Percentiles rank a stretch among this genome's conserved stretches.
Conservation (phyloP, 2,113 vertebrate species). For the Potamarius usumacintae region DNA sequence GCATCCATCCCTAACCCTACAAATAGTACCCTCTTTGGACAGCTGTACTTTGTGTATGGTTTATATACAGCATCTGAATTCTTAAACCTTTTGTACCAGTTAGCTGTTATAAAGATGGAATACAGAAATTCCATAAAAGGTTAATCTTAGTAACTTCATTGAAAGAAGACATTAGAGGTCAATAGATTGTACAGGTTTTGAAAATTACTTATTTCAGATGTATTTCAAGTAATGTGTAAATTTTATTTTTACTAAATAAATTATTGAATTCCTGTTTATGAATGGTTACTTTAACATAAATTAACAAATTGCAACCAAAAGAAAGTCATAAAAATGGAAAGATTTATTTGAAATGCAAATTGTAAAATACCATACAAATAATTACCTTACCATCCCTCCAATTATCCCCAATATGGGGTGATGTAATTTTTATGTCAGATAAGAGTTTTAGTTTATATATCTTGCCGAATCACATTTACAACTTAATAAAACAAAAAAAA, state of each 20-base stretch:
- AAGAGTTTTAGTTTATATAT: constrained; percentile 63
- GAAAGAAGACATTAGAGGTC: background rate
- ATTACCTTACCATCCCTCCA: constrained; percentile 57
- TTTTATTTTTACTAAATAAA: constrained; percentile 75
- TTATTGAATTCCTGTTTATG: constrained; percentile 61
- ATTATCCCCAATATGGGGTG: constrained; percentile 81
- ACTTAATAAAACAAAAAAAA: constrained; percentile 61
- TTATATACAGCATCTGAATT: background rate
- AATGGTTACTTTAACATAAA: background rate
- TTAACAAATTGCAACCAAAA: background rate
- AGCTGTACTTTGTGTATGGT: background rate
- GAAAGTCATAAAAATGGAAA: constrained; percentile 59
- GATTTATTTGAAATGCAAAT: constrained; percentile 78
- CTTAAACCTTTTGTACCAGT: constrained; percentile 4
- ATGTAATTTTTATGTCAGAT: constrained; percentile 67
- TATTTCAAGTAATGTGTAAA: constrained; percentile 44
- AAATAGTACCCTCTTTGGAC: constrained; percentile 18
- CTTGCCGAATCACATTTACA: constrained; percentile 75
- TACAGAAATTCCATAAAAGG: background rate
- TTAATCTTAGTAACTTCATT: constrained; percentile 17
- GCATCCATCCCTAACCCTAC: background rate
- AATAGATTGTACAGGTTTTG: constrained; percentile 15
- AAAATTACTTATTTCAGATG: constrained; percentile 21
- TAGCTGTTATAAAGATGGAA: constrained; percentile 33
- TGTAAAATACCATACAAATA: constrained; percentile 68